Conservation (phyloP, 2,113 vertebrate species). For the Sylvilagus bachmani region DNA sequence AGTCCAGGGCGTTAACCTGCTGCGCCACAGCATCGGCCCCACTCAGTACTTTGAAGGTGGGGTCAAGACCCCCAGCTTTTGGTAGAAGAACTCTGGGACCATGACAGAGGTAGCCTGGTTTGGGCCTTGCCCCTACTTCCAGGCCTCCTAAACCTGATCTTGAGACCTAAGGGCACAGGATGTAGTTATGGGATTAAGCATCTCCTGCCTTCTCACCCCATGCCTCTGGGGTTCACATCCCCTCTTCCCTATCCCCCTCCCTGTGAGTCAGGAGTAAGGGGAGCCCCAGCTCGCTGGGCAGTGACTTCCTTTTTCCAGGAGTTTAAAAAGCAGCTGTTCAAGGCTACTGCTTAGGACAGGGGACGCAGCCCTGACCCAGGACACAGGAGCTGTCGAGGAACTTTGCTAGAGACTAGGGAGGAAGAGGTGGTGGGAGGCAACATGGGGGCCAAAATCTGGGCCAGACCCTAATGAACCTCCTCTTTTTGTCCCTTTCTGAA, state of each 20-base stretch:
- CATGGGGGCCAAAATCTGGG: neutral
- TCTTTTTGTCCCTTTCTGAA: neutral
- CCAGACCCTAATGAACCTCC: neutral
- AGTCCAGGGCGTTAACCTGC: no score
- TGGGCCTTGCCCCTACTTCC: neutral
- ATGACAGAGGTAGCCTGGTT: neutral
- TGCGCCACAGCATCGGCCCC: no score
- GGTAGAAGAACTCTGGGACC: neutral
- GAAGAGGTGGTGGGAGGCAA: neutral
- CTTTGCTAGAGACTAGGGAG: slow-evolving; percentile 36
- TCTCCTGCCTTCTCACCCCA: neutral
- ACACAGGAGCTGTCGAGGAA: neutral
- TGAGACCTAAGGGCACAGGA: neutral
- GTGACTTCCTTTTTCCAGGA: neutral
- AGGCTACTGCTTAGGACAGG: neutral
- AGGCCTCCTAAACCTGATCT: neutral
- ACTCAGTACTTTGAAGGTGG: neutral
- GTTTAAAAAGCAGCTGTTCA: neutral
- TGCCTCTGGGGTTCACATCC: neutral
- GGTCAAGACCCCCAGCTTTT: neutral
- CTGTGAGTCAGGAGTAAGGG: no score
- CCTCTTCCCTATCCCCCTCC: neutral
- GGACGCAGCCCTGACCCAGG: neutral
- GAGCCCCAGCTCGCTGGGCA: neutral
- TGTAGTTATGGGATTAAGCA: neutral